Base-by-base conservation (phyloP, 1,140 invertebrate genomes). In the Sweltsa coloradensis region DNA sequence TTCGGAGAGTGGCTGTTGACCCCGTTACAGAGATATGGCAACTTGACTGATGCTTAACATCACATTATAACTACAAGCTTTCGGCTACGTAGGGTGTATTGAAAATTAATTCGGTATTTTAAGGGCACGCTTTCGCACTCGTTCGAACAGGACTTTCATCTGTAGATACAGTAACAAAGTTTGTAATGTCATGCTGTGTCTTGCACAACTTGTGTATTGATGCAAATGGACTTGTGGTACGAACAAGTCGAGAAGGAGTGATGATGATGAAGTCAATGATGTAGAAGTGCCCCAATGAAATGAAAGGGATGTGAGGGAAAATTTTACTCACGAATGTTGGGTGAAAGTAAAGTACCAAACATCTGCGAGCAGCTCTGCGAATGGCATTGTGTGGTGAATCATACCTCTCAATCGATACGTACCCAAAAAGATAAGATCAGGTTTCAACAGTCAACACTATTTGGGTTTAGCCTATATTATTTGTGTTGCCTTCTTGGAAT, bases 141-240 rank as follows among this genome's bases (percentile, higher is more conserved):
- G 55, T 53, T 26, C 45, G 51, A 42, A 19, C 57, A 16, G 57
- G 61, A 34, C 48, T 60, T 36, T 34, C 44, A 14, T 23, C 16
- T 21, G 54, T 64, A 6, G 37, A 57, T 25, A 53, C 51, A 5
- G 51, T 52, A 16, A 45, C 51, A 19, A 53, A 62, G 34, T 55
- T 58, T 51, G 54, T 60, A 45, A 57, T 60, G 27, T 41, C 53
- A 21, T 57, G 57, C 45, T 64, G 58, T 51, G 54, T 66, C 6
- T 45, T 67, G 42, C 60, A 65, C 37, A 64, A 64, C 49, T 39
- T 64, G 3, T 62, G 59, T 47, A 57, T 63, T 47, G 13, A 26
- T 21, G 16, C 49, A 37, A 41, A 51, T 21, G n/a, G 57, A 61
- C 23, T 22, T 18, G 2, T 16, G 19, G 19, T 31, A 52, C 24